These are phyloP conservation scores for Watsonalla cultraria DNA, from an alignment of 2,888 invertebrate species.

Conservation along the genomic window DNA sequence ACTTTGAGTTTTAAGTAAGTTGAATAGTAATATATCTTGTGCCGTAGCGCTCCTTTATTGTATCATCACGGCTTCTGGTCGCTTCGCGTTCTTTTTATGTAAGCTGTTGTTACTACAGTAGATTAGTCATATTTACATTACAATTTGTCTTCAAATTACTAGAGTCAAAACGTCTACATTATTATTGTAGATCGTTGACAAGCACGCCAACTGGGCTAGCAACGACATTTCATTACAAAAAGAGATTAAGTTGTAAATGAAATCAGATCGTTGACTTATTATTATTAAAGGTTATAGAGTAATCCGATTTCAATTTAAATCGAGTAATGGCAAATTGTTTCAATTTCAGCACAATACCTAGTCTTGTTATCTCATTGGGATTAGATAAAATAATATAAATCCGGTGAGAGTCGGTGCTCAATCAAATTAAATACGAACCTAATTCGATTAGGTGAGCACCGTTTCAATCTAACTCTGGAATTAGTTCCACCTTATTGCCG, in stretches of 20 bases:
- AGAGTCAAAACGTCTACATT: not conserved
- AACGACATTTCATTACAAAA: constrained; percentile 5
- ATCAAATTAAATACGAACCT: constrained; percentile 37
- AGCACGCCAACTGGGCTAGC: too few species aligned
- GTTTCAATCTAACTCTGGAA: constrained; percentile 67
- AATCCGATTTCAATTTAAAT: constrained; percentile 30
- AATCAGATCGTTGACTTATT: constrained; percentile 4
- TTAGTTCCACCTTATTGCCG: constrained; percentile 78
- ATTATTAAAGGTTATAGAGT: constrained; percentile 27
- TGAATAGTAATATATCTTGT: constrained; percentile 76
- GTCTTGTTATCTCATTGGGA: constrained; percentile 28
- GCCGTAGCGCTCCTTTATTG: constrained; percentile 45
- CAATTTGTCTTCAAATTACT: not conserved
- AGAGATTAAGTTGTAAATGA: not conserved
- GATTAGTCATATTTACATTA: not conserved
- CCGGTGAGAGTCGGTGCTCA: constrained; percentile 15
- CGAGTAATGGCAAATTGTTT: constrained; percentile 30
- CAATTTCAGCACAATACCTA: constrained; percentile 37
- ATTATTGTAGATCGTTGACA: too few species aligned
- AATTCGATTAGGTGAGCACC: constrained; percentile 46
- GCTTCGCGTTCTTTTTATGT: constrained; percentile 1
- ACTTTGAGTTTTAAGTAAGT: constrained; percentile 75
- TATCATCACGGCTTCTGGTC: constrained; percentile 42
- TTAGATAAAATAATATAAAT: constrained; percentile 18
- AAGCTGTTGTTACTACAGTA: not conserved